Percentiles rank a stretch among this genome's conserved stretches.
Evolutionary conservation across 2,113 vertebrate species (phyloP).

Genomic region (Notechis scutatus): DNA sequence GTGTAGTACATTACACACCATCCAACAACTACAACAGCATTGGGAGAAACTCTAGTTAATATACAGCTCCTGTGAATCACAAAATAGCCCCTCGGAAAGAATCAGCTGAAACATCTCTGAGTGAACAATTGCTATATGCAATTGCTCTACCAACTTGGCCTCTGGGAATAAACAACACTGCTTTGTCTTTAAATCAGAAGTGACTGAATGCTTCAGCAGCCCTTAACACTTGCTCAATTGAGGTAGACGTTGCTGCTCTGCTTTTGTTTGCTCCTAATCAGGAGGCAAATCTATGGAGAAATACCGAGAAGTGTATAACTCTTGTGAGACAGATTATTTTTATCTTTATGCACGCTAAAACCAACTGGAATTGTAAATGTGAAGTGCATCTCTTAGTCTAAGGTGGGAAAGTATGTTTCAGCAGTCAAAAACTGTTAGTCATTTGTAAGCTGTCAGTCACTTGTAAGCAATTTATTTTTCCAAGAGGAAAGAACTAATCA

Average conservation of each 20-base stretch:
- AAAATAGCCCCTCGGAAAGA: neutral
- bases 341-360: neutral
- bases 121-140: neutral
- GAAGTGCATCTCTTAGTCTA: neutral
- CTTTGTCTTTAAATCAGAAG: neutral
- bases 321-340: neutral
- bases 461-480: neutral
- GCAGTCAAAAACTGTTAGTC: neutral
- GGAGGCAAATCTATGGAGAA: neutral
- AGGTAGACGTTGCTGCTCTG: neutral
- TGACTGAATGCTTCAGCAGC: neutral
- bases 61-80: neutral
- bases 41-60: neutral
- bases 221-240: neutral
- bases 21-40: neutral
- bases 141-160: neutral
- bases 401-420: neutral
- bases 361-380: neutral
- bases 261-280: neutral
- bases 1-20: neutral
- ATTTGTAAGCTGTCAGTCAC: neutral
- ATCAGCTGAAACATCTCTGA: neutral
- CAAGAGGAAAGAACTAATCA: neutral
- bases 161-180: neutral
- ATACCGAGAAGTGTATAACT: neutral